Base-by-base conservation (phyloP, 2,113 vertebrate species). In the Otis tarda region DNA sequence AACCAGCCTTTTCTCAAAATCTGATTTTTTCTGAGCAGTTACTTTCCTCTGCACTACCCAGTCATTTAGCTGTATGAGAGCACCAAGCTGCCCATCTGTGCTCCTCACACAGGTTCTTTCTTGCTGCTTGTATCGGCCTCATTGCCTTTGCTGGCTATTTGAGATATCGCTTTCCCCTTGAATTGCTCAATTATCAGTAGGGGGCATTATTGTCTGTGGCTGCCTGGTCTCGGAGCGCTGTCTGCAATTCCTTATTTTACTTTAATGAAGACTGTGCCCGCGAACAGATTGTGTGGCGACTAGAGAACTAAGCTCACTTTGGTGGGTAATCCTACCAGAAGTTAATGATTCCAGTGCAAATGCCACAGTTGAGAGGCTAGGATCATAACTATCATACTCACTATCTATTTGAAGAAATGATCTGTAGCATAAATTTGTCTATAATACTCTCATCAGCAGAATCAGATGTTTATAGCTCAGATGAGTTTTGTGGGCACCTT, bases 191-290 rank as follows among this genome's bases (percentile, higher is more conserved):
- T 9, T 39, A 83, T 90, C 95, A 93, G 93, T 55, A 96, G 94
- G 89, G 94, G 95, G 87, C 94, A 93, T 96, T 80, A 83, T 91
- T 93, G 91, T 56, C 89, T 87, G 74, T 77, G 52, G 41, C 79
- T 94, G 83, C 39, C 49, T 74, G 12, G 50, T 41, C 30, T 87
- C 8, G 5, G 30, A 74, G 53, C 0, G 1, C 49, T 88, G 76
- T 35, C 52, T 61, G 31, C 4, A 37, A 17, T 55, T 75, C 43
- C 37, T 52, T 39, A 9, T 43, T 63, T 63, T 69, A 11, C 35
- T 79, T 61, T 30, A 9, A 59, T 17, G 47, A 68, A 71, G 41
- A 5, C 31, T 33, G 10, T 37, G 41, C 53, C 24, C 1, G 1
- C 24, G 39, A 83, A n/a, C n/a, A 64, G 59, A 31, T 5, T 47